These are phyloP conservation scores for Selene dorsalis DNA, from an alignment of 2,797 vertebrate species.

Conservation along the genomic window DNA sequence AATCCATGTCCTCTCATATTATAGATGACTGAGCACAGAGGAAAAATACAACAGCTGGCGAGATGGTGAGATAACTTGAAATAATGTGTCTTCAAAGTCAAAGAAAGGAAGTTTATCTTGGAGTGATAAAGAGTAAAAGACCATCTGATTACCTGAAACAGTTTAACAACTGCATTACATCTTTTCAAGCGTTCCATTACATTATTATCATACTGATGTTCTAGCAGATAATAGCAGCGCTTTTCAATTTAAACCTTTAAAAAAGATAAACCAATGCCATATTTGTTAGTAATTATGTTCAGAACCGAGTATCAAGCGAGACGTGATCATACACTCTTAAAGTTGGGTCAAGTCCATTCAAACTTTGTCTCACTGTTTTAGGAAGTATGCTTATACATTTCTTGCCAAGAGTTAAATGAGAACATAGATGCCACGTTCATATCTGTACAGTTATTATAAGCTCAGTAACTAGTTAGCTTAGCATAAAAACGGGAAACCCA, in stretches of 20 bases:
- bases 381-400: not conserved
- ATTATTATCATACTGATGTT: not conserved
- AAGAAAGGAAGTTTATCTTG: conserved; percentile 3
- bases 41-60: not conserved
- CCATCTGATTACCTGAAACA: not conserved
- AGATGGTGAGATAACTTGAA: not conserved
- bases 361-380: not conserved
- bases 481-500: not conserved
- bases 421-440: not conserved
- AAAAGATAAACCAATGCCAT: not conserved
- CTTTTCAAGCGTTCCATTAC: not conserved
- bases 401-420: not conserved
- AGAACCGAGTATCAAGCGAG: not conserved
- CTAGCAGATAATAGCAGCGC: not conserved
- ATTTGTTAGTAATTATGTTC: not conserved
- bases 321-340: no score
- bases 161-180: not conserved
- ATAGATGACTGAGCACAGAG: not conserved
- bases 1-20: not conserved
- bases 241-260: not conserved
- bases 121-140: not conserved
- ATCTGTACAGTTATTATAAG: not conserved
- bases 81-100: not conserved
- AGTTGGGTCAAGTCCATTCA: not conserved
- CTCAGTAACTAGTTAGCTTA: not conserved